Evolutionary conservation across 1,140 invertebrate genomes (phyloP).

Genomic region (Neomicropteryx cornuta): DNA sequence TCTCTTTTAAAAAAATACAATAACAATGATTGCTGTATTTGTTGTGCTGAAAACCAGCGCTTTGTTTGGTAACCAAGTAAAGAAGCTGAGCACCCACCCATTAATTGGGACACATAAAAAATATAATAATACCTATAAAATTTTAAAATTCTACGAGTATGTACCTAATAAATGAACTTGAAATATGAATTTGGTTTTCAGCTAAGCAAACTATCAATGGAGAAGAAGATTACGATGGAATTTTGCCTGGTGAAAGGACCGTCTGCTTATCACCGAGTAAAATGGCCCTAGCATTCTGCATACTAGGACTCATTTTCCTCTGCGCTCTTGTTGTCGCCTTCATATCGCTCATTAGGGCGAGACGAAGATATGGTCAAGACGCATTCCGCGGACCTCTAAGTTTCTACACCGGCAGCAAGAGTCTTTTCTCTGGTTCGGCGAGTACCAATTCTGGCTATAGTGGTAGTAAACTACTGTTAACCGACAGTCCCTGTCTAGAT

Average conservation of each 20-base stretch:
- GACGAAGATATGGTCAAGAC: conserved; percentile 31
- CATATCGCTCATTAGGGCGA: conserved; percentile 47
- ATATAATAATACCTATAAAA: too few species aligned
- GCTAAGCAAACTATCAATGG: too few species aligned
- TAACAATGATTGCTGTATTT: too few species aligned
- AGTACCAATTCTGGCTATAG: conserved; percentile 40
- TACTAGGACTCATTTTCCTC: conserved; percentile 54
- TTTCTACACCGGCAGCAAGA: conserved; percentile 40
- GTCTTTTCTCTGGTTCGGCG: conserved; percentile 36
- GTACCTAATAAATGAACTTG: too few species aligned
- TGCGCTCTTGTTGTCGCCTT: conserved; percentile 53
- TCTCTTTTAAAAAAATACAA: too few species aligned
- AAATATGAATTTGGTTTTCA: too few species aligned
- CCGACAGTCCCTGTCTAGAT: conserved; percentile 39
- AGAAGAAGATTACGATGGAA: conserved; percentile 17
- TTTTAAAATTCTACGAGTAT: too few species aligned
- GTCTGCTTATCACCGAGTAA: conserved; percentile 61
- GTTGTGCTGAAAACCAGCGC: too few species aligned
- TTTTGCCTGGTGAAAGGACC: conserved; percentile 44
- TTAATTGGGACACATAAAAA: too few species aligned
- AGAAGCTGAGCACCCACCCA: too few species aligned
- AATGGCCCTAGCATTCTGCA: conserved; percentile 56
- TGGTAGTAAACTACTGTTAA: conserved; percentile 35
- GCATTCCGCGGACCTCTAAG: conserved; percentile 36
- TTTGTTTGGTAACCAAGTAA: too few species aligned